Evolutionary conservation across 2,797 vertebrate genomes (phyloP).

Genomic region (Hephaestus fuliginosus): DNA sequence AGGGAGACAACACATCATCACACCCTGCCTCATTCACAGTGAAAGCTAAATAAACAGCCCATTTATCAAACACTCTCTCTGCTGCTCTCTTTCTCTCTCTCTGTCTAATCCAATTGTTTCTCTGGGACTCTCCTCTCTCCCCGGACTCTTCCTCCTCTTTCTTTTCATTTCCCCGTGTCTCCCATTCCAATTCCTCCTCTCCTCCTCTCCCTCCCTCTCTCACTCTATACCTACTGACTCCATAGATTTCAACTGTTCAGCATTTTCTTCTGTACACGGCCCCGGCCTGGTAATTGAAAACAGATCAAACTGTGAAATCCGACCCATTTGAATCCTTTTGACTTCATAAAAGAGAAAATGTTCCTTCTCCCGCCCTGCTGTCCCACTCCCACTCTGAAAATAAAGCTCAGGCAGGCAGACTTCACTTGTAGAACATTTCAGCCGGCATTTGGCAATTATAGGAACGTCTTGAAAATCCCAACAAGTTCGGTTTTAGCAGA

Average conservation of each 20-base stretch:
- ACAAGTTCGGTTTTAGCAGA: constrained; percentile 54
- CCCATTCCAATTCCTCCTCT: constrained; percentile 40
- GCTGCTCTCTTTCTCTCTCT: constrained; percentile 43
- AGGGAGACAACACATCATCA: constrained; percentile 60
- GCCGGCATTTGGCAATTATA: constrained; percentile 58
- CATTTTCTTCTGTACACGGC: constrained; percentile 62
- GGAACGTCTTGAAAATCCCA: constrained; percentile 58
- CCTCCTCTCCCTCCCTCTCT: constrained; percentile 22
- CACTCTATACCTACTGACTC: constrained; percentile 54
- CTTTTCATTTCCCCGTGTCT: constrained; percentile 59
- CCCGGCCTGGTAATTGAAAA: constrained; percentile 81
- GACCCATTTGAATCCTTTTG: constrained; percentile 72
- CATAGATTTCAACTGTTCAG: constrained; percentile 76
- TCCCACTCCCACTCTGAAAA: constrained; percentile 68
- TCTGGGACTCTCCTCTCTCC: constrained; percentile 52
- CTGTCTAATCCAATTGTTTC: constrained; percentile 71
- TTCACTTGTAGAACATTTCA: constrained; percentile 53
- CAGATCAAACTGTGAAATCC: constrained; percentile 82
- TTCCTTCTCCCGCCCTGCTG: constrained; percentile 38
- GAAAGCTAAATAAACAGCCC: constrained; percentile 71
- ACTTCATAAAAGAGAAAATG: constrained; percentile 68
- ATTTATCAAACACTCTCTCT: constrained; percentile 68
- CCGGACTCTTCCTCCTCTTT: constrained; percentile 50
- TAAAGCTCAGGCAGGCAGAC: constrained; percentile 50
- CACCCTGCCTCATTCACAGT: constrained; percentile 61